These are phyloP conservation scores for Lasiurus borealis DNA, from an alignment of 2,113 vertebrate species.

Conservation along the genomic window DNA sequence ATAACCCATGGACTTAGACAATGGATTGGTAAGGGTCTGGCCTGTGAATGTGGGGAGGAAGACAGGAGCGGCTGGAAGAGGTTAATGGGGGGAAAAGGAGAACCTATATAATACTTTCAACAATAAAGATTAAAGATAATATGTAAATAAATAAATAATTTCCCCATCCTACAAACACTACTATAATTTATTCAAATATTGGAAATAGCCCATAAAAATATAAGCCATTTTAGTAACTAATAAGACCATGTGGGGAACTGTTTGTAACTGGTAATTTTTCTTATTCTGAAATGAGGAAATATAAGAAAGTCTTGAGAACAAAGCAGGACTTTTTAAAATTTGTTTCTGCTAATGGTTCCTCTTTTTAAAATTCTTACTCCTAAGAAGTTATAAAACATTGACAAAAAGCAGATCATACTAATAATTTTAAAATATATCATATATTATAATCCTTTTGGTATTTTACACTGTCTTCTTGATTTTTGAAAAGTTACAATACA, in stretches of 20 bases:
- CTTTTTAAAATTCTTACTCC: neutral
- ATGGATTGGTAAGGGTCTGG: too few relatives aligned
- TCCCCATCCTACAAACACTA: neutral
- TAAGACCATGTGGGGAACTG: neutral
- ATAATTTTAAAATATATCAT: constrained; percentile 2
- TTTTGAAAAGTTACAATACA: neutral
- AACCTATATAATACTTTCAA: too few relatives aligned
- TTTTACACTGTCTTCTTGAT: constrained; percentile 4
- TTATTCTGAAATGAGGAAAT: neutral
- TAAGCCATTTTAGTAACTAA: neutral
- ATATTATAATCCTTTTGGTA: neutral
- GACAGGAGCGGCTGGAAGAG: too few relatives aligned
- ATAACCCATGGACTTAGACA: too few relatives aligned
- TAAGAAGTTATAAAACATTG: neutral
- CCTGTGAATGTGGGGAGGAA: too few relatives aligned
- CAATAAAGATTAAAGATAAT: too few relatives aligned
- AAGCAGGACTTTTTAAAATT: neutral
- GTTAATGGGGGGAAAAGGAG: too few relatives aligned
- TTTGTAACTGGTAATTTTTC: neutral
- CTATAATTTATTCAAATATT: constrained; percentile 21
- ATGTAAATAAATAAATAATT: neutral
- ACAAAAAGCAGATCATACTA: neutral
- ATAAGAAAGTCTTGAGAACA: constrained; percentile 9
- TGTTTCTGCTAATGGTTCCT: neutral
- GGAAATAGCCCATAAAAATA: neutral